Base-by-base conservation (phyloP, 2,797 vertebrate species). In the Malurus splendens region DNA sequence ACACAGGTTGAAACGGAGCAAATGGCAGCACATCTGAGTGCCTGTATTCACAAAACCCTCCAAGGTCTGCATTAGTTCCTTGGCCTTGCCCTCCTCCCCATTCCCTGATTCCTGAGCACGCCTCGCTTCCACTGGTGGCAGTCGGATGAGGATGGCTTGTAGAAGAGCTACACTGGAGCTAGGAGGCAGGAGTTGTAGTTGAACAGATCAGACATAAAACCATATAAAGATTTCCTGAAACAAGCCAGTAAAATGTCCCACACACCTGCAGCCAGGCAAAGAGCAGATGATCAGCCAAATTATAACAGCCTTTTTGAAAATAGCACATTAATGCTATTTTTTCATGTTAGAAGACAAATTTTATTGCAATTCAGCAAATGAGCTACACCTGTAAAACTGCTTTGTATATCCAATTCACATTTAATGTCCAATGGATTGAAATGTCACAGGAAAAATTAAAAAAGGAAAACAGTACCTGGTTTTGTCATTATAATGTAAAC, bases 311-410 rank as follows among this genome's bases (percentile, higher is more conserved):
- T 87, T 89, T 84, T 50, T 41, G 71, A 80, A 94, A 89, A 89
- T 92, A 86, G 92, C 91, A 92, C 89, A 94, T 96, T 81, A 81
- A 89, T 95, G 85, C 67, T 94, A 92, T 88, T 95, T 89, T 75
- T 57, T 90, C 60, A 88, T 81, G 78, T 93, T 86, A 94, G 89
- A 92, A 94, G 85, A 93, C 65, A 78, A 88, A 39, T 92, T 96
- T 94, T 95, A 95, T 95, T 95, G 91, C 94, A 92, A 78, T 94
- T 95, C 90, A 92, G 70, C 82, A 93, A 93, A 90, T 70, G 44
- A 94, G 76, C 93, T 94, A 92, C 87, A 95, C 72, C 87, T 90
- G 59, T 91, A 92, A 90, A 94, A 92, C 66, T 59, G 51, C 56
- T 94, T 76, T 61, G 48, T 82, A 91, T 90, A 86, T 86, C 67